Base-by-base conservation (phyloP, 2,797 vertebrate genomes). In the Anguilla obscura region DNA sequence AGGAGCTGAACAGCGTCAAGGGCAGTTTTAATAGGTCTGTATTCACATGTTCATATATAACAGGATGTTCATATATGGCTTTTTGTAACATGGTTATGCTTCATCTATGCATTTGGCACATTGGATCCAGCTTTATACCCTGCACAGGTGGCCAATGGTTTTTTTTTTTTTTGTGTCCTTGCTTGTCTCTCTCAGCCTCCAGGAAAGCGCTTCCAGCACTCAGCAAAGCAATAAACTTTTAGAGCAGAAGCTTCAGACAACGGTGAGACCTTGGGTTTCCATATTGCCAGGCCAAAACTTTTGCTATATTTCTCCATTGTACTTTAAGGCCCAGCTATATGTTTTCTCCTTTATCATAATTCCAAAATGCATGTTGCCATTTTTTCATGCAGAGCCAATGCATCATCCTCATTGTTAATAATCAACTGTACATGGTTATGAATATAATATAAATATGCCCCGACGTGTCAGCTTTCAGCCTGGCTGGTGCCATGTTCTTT, bases 11-110 rank as follows among this genome's bases (percentile, higher is more conserved):
- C 52, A 92, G 90, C 7, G 90, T 95, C 82, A 96, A 95, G 86
- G 95, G 95, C 16, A 96, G 95, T 90, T 96, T 95, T 86, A 94
- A 93, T 93, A 96, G 95, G 96, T 96, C 40, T 88, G 90, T 0
- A 48, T 76, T 40, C 40, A 60, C 83, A 27, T n/a, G 18, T 80
- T 10, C 8, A 21, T 18, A 16, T 16, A 1, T 76, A 54, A 54
- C 40, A 14, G 52, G 52, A 80, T 24, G 18, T 80, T 5, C 7
- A 21, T 36, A 16, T 16, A 5, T 76, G 33, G 9, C 33, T 36
- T 76, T 1, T 36, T 36, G 66, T 27, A 69, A 5, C 24, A 10
- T 36, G 36, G 33, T 16, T 36, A 16, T 76, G 3, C 30, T 36
- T 76, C 8, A 71, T 71, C 27, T 74, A 74, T 33, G 9, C 74